Conservation (phyloP, 2,888 invertebrate species). For the Trisateles emortualis region DNA sequence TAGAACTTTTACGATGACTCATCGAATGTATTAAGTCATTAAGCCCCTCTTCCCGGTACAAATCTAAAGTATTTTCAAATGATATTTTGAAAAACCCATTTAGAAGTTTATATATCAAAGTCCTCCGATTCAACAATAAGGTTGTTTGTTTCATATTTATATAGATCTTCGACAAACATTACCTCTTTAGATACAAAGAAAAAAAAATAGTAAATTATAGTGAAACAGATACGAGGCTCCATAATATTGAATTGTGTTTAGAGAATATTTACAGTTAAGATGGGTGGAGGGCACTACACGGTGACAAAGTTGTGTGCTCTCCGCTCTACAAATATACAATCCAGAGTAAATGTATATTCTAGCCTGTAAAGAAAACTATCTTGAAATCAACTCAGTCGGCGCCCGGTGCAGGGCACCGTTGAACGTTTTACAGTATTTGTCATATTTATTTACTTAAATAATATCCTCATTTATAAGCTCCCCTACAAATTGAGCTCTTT, state of each 20-base stretch:
- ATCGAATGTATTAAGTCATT: constrained; percentile 55
- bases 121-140: constrained; percentile 71
- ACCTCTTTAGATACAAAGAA: constrained; percentile 76
- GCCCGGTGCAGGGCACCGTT: constrained; percentile 16
- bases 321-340: constrained; percentile 34
- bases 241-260: constrained; percentile 57
- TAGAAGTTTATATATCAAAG: constrained; percentile 67
- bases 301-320: constrained; percentile 50
- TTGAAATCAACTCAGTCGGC: constrained; percentile 20
- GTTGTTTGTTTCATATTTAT: constrained; percentile 74
- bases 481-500: constrained; percentile 40
- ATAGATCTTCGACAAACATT: constrained; percentile 68
- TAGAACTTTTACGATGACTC: constrained; percentile 63
- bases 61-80: constrained; percentile 67
- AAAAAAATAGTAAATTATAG: constrained; percentile 81
- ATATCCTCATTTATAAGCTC: constrained; percentile 38
- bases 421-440: constrained; percentile 8
- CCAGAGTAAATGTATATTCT: constrained; percentile 40
- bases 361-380: constrained; percentile 34
- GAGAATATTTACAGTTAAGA: constrained; percentile 57
- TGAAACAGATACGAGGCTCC: constrained; percentile 66
- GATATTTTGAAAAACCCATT: constrained; percentile 68
- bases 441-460: constrained; percentile 37
- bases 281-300: constrained; percentile 54
- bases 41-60: constrained; percentile 76